Conservation (phyloP, 1,140 invertebrate genomes). For the Heliconius eleuchia region DNA sequence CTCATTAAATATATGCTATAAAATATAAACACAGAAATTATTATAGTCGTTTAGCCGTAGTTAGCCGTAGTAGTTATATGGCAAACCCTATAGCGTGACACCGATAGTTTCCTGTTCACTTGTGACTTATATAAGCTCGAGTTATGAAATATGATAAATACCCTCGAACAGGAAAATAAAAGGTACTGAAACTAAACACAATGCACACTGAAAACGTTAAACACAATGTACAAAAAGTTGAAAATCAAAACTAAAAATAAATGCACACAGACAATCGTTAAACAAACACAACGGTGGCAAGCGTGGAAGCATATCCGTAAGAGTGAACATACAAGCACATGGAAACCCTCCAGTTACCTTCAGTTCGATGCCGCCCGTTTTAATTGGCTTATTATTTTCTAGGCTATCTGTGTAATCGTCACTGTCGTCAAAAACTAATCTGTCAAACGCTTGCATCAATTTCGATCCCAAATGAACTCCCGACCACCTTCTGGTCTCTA, state of each 20-base stretch:
- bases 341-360: constrained; percentile 68
- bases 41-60: constrained; percentile 18
- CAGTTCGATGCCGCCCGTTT: constrained; percentile 59
- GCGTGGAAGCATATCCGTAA: constrained; percentile 46
- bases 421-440: constrained; percentile 85
- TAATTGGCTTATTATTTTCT: constrained; percentile 82
- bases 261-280: constrained; percentile 14
- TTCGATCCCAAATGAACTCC: constrained; percentile 86
- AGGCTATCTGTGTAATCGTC: constrained; percentile 89
- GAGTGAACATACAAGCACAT: constrained; percentile 46
- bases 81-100: constrained; percentile 26
- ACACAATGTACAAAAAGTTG: constrained; percentile 5
- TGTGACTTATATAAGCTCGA: constrained; percentile 28
- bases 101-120: constrained; percentile 38
- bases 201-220: constrained; percentile 10
- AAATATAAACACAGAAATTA: constrained; percentile 10
- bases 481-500: constrained; percentile 87
- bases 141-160: constrained; percentile 8
- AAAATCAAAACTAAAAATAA: constrained; percentile 30
- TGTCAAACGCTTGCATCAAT: constrained; percentile 87
- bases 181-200: background rate
- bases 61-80: constrained; percentile 26
- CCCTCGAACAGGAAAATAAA: background rate
- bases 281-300: constrained; percentile 38
- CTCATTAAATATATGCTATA: constrained; percentile 1